Base-by-base conservation (phyloP, 2,888 invertebrate species). In the Troides helena region DNA sequence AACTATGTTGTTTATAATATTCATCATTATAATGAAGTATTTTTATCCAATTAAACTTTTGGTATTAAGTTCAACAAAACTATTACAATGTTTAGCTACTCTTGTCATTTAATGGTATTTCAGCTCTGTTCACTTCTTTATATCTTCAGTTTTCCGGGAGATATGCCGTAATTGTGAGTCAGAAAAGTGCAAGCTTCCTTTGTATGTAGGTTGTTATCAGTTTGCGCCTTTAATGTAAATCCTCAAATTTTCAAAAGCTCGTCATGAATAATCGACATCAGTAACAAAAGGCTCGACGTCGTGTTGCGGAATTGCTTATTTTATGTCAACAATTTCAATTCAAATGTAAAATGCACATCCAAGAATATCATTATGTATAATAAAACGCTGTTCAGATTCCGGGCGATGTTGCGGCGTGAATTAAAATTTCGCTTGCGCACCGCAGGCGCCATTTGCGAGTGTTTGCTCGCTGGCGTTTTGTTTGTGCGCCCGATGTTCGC, bases 371-470 rank as follows among this genome's bases (percentile, higher is more conserved):
- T 65, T 65, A 65, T 65, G 65, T 69, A 64, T 60, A 69, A 65
- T 64, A 65, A 65, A 69, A 65, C 60, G 64, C 25, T 69, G 46
- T 69, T 69, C 62, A 61, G 39, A 67, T 70, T 64, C 57, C 61
- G 56, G 64, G 60, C 39, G 67, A 67, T 62, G 70, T 58, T 60
- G 65, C 69, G 65, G 60, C 66, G 59, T 60, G 70, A 70, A 70
- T 70, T 70, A 67, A 70, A 70, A 70, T 78, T 73, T 74, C 60
- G 76, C 74, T 69, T 69, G 76, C 74, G 73, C 74, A 67, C 71
- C 65, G 39, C 46, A 62, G 72, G 70, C 73, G 72, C 74, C 81
- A 80, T 81, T 79, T 81, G 80, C 50, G 75, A 72, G 67, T 62
- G 70, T 72, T 71, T 70, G 68, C 66, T 71, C 66, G 67, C 56